Base-by-base conservation (phyloP, 2,797 vertebrate genomes). In the Danio tinwini region DNA sequence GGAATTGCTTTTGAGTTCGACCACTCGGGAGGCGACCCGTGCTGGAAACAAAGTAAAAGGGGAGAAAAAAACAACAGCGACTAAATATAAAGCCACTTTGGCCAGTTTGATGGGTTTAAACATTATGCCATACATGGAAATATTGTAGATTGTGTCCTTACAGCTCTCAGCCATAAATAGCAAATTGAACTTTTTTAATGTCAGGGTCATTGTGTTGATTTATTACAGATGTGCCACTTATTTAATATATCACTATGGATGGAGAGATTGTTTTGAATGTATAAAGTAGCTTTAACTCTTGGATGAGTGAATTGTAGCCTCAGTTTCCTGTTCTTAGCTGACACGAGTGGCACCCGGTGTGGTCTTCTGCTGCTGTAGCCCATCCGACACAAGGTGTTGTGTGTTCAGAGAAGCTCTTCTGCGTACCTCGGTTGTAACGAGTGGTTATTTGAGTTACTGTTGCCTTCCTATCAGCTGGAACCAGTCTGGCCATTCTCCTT, bases 101-200 rank as follows among this genome's bases (percentile, higher is more conserved):
- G 29, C 7, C 17, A 64, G 17, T 61, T 55, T 21, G 58, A 49
- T 59, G 53, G 65, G 44, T 78, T 61, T 49, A 78, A 49, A 78
- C 65, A 42, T 78, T 78, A 45, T 40, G 17, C 76, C 65, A 61
- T 70, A 78, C 65, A 78, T 49, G 76, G 76, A 42, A 52, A 62
- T 12, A 12, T 7, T 47, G 29, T 39, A 49, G 5, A 68, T 70
- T 50, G 37, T 72, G 53, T 58, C 40, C 53, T n/a, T 42, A 5
- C 11, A 21, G 39, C 8, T 42, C 69, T 19, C 8, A 12, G n/a
- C 67, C 7, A 16, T 59, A 59, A 56, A 68, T 49, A 69, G 53
- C 47, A 16, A 37, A 53, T 13, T 55, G 19, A 40, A 5, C 12
- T 40, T 63, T 63, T 62, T 45, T 5, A 47, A 50, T 14, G 14